Percentiles rank a stretch among this genome's conserved stretches.
Conservation (phyloP, 2,113 vertebrate species). For the Aegotheles bennettii region DNA sequence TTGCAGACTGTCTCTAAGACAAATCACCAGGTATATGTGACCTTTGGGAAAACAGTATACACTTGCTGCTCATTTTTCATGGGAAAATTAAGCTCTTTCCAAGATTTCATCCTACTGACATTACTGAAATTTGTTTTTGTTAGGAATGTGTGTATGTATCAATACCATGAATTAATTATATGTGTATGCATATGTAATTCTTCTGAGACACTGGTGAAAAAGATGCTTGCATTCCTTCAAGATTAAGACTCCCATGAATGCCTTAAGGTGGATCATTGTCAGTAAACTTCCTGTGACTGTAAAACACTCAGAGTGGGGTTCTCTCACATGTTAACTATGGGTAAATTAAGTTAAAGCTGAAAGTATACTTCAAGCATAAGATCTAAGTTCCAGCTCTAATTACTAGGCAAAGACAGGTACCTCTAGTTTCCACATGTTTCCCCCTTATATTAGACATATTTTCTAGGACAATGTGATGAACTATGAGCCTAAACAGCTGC, state of each 20-base stretch:
- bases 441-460: not conserved
- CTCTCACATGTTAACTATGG: not conserved
- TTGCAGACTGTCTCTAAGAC: conserved; percentile 35
- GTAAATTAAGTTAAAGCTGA: not conserved
- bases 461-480: not conserved
- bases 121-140: not conserved
- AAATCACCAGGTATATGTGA: conserved; percentile 70
- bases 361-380: not conserved
- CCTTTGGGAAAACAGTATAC: not conserved
- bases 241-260: not conserved
- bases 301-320: not conserved
- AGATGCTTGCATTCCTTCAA: not conserved
- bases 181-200: not conserved
- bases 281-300: not conserved
- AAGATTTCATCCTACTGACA: not conserved
- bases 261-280: not conserved
- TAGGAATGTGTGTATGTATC: not conserved
- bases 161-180: not conserved
- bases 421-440: not conserved
- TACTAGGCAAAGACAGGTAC: not conserved
- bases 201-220: not conserved
- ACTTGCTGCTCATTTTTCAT: not conserved
- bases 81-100: not conserved
- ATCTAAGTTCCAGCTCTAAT: not conserved
- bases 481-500: not conserved